phyloP scores from a whole-genome alignment of 1,140 invertebrate genomes.

The Tribolium madens region DNA sequence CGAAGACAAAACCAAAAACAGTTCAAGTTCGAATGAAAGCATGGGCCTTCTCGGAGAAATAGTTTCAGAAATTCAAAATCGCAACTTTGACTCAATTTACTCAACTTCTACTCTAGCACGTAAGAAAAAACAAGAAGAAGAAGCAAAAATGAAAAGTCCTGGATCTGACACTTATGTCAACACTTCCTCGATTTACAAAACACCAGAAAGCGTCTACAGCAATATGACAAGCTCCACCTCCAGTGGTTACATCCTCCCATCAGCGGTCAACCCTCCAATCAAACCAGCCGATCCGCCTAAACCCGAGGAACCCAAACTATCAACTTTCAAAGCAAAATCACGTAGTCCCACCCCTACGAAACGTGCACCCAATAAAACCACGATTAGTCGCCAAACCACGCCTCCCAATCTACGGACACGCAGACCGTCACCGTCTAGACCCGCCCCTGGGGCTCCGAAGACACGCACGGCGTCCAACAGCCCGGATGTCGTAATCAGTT shows the following conservation, averaged over 20 bases:
- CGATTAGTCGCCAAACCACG: conserved; percentile 66
- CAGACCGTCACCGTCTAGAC: conserved; percentile 60
- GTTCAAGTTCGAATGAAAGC: conserved; percentile 70
- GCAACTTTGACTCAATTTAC: conserved; percentile 89
- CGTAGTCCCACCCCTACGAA: conserved; percentile 61
- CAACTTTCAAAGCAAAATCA: conserved; percentile 55
- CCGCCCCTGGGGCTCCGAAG: conserved; percentile 61
- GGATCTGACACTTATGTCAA: conserved; percentile 68
- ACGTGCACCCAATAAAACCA: conserved; percentile 64
- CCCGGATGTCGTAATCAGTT: conserved; percentile 79
- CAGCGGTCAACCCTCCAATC: conserved; percentile 73
- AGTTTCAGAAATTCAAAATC: conserved; percentile 85
- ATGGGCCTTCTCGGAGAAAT: conserved; percentile 85
- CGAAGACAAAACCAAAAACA: conserved; percentile 64
- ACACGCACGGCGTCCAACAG: conserved; percentile 64
- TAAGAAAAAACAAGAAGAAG: conserved; percentile 70
- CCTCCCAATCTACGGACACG: conserved; percentile 67
- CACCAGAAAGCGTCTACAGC: conserved; percentile 72
- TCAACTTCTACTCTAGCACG: conserved; percentile 76
- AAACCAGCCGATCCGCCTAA: no score
- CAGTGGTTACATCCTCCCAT: conserved; percentile 79
- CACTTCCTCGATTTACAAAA: conserved; percentile 70
- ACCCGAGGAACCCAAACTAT: conserved; percentile 13
- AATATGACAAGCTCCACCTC: conserved; percentile 74
- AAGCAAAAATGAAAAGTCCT: conserved; percentile 65